Conservation (phyloP, 1,140 invertebrate species). For the Maniola jurtina region DNA sequence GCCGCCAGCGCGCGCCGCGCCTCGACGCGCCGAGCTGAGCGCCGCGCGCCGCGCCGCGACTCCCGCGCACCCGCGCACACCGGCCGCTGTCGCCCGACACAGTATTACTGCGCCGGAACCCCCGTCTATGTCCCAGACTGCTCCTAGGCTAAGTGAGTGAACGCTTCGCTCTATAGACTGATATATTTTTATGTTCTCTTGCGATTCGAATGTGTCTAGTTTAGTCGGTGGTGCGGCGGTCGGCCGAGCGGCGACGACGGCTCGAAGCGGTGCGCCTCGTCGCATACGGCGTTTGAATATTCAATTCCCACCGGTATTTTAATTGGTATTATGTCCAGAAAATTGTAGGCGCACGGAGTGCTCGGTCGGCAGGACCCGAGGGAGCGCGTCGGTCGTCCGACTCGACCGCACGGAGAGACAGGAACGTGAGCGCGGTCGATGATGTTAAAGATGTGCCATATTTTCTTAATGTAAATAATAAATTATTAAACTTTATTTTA, state of each 20-base stretch:
- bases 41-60: constrained; percentile 5
- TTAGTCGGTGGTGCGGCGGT: constrained; percentile 33
- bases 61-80: constrained; percentile 13
- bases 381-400: constrained; percentile 41
- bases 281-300: constrained; percentile 53
- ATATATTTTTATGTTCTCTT: constrained; percentile 73
- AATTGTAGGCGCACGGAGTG: constrained; percentile 46
- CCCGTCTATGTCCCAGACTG: constrained; percentile 34
- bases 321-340: constrained; percentile 74
- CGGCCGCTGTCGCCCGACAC: constrained; percentile 11
- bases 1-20: constrained; percentile 48
- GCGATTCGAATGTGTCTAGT: constrained; percentile 61
- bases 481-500: constrained; percentile 72
- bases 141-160: constrained; percentile 44
- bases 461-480: constrained; percentile 78
- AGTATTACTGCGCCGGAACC: constrained; percentile 21
- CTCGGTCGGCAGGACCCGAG: constrained; percentile 31
- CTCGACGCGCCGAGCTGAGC: constrained; percentile 51
- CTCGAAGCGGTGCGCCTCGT: constrained; percentile 38
- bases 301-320: constrained; percentile 77
- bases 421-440: constrained; percentile 54
- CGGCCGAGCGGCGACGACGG: constrained; percentile 56
- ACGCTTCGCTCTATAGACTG: constrained; percentile 67
- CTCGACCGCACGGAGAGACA: constrained; percentile 46
- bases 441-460: constrained; percentile 74